Evolutionary conservation across 1,140 invertebrate species (phyloP).

Genomic region (Ganaspis sp.): DNA sequence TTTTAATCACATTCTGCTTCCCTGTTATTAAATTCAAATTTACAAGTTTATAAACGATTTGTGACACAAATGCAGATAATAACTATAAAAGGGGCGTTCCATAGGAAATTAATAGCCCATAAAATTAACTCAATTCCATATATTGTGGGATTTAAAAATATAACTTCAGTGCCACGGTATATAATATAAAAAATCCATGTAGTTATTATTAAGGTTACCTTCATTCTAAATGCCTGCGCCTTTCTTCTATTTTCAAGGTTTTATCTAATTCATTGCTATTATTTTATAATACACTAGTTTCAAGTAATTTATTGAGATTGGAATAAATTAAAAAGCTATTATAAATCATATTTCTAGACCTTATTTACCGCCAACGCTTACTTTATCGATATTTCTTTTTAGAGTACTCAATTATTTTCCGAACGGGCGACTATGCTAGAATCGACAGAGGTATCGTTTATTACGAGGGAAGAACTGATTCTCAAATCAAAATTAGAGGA

Average conservation of each 20-base stretch:
- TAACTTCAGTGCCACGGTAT: not conserved
- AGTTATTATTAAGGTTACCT: constrained; percentile 10
- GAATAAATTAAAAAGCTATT: constrained; percentile 10
- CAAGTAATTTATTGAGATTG: not conserved
- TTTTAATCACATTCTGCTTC: not conserved
- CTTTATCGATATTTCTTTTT: constrained; percentile 37
- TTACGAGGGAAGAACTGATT: constrained; percentile 90
- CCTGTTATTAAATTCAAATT: not conserved
- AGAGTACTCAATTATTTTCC: constrained; percentile 84
- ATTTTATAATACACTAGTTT: not conserved
- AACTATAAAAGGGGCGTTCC: not conserved
- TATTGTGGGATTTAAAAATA: not conserved
- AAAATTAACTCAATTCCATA: constrained; percentile 7
- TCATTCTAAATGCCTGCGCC: not conserved
- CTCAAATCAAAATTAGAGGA: constrained; percentile 91
- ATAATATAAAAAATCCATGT: not conserved
- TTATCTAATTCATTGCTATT: not conserved
- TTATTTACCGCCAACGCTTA: not conserved
- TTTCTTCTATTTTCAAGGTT: constrained; percentile 1
- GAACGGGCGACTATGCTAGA: constrained; percentile 89
- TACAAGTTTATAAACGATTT: not conserved
- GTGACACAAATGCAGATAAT: not conserved
- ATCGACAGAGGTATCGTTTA: constrained; percentile 83
- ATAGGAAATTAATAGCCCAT: not conserved
- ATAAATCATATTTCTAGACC: not conserved